These are phyloP conservation scores for Crotalus adamanteus DNA, from an alignment of 2,797 vertebrate genomes.

Conservation along the genomic window DNA sequence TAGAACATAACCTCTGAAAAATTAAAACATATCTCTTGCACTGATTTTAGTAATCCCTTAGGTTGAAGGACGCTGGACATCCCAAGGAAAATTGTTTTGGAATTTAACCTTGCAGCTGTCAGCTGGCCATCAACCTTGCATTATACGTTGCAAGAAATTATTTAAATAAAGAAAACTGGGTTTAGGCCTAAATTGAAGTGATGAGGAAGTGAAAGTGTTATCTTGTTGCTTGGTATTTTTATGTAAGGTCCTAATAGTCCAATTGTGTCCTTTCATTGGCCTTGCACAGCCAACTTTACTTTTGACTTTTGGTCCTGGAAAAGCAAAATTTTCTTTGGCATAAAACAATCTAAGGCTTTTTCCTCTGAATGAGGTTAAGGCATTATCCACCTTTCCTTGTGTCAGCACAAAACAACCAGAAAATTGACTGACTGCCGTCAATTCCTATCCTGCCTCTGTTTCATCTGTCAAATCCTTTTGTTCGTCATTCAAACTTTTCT, in stretches of 20 bases:
- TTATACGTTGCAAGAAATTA: not conserved
- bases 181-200: not conserved
- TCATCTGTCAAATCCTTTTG: not conserved
- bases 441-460: not conserved
- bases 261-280: not conserved
- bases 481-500: not conserved
- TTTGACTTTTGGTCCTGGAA: not conserved
- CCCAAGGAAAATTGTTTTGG: not conserved
- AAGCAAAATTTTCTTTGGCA: not conserved
- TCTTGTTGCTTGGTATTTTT: not conserved
- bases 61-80: not conserved
- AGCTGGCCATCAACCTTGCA: not conserved
- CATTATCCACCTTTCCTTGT: not conserved
- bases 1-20: not conserved
- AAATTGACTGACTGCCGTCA: not conserved
- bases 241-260: not conserved
- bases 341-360: not conserved
- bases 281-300: not conserved
- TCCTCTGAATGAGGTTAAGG: not conserved
- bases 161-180: not conserved
- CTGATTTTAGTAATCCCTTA: not conserved
- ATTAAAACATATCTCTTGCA: not conserved
- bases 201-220: not conserved
- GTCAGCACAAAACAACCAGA: not conserved
- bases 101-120: not conserved